Percentiles rank a stretch among this genome's conserved stretches.
Evolutionary conservation across 1,140 invertebrate species (phyloP).

Genomic region (Penaeus chinensis): DNA sequence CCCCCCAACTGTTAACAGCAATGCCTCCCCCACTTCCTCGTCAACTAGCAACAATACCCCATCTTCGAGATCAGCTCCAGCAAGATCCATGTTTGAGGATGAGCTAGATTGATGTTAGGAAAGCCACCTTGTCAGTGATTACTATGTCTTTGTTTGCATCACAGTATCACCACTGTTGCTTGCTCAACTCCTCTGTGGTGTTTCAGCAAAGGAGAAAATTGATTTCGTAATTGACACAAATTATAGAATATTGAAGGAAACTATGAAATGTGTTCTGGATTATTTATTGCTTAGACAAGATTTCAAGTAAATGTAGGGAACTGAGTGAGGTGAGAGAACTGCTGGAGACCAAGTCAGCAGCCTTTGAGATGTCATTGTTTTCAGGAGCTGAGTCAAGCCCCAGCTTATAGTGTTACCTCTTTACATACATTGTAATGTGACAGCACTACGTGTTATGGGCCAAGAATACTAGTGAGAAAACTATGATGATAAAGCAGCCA

Average conservation of each 20-base stretch:
- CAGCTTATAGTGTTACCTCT: too few relatives aligned
- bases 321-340: too few relatives aligned
- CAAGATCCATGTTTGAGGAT: slow-evolving; percentile 47
- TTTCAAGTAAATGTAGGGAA: too few relatives aligned
- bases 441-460: too few relatives aligned
- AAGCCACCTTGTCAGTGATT: slow-evolving; percentile 22
- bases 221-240: too few relatives aligned
- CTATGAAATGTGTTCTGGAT: slow-evolving; percentile 1
- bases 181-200: slow-evolving; percentile 44
- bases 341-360: too few relatives aligned
- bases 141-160: slow-evolving; percentile 31
- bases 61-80: slow-evolving; percentile 34
- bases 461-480: too few relatives aligned
- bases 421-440: too few relatives aligned
- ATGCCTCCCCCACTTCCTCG: slow-evolving; percentile 30
- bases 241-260: slow-evolving; percentile 3
- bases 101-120: slow-evolving; percentile 55
- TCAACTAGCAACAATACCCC: slow-evolving; percentile 31
- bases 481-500: too few relatives aligned
- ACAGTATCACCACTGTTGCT: slow-evolving; percentile 42
- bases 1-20: slow-evolving; percentile 36
- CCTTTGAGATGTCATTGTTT: too few relatives aligned
- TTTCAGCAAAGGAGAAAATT: slow-evolving; percentile 22
- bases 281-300: too few relatives aligned
- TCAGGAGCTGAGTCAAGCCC: too few relatives aligned